Evolutionary conservation across 2,888 invertebrate genomes (phyloP).

Genomic region (Margaritifera margaritifera): DNA sequence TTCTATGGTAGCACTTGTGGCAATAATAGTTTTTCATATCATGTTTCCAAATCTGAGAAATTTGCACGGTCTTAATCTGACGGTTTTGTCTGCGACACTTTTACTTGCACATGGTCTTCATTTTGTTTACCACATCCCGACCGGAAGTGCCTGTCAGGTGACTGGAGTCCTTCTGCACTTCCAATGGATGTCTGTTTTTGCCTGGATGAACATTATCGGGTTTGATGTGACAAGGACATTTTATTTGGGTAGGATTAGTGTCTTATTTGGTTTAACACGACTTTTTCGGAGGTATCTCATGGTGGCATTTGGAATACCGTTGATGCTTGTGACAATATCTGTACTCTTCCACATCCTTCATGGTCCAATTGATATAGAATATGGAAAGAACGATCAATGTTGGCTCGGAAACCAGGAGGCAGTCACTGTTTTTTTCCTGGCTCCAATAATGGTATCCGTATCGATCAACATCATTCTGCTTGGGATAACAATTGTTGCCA

Average conservation of each 20-base stretch:
- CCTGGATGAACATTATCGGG: conserved; percentile 24
- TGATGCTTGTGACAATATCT: not conserved
- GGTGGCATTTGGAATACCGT: conserved; percentile 5
- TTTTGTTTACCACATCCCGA: not conserved
- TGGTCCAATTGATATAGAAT: not conserved
- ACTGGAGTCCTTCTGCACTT: conserved; percentile 13
- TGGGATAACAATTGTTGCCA: conserved; percentile 8
- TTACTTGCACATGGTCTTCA: conserved; percentile 11
- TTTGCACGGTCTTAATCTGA: conserved; percentile 19
- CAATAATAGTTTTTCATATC: conserved; percentile 10
- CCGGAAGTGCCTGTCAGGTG: not conserved
- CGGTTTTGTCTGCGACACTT: conserved; percentile 15
- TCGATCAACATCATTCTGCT: conserved; percentile 12
- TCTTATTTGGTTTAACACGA: not conserved
- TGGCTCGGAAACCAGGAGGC: conserved; percentile 16
- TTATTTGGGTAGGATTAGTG: not conserved
- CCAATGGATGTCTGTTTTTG: conserved; percentile 13
- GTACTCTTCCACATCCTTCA: conserved; percentile 7
- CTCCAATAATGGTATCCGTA: conserved; percentile 10
- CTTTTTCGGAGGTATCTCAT: conserved; percentile 6
- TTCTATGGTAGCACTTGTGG: conserved; percentile 6
- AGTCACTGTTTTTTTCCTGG: conserved; percentile 12
- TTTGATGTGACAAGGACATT: conserved; percentile 19
- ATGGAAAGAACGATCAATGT: conserved; percentile 12
- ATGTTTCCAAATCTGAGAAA: conserved; percentile 13